Evolutionary conservation across 2,888 invertebrate genomes (phyloP), one percentile per base, ranked within the genome.

Genomic region (Nomada ruficornis): DNA sequence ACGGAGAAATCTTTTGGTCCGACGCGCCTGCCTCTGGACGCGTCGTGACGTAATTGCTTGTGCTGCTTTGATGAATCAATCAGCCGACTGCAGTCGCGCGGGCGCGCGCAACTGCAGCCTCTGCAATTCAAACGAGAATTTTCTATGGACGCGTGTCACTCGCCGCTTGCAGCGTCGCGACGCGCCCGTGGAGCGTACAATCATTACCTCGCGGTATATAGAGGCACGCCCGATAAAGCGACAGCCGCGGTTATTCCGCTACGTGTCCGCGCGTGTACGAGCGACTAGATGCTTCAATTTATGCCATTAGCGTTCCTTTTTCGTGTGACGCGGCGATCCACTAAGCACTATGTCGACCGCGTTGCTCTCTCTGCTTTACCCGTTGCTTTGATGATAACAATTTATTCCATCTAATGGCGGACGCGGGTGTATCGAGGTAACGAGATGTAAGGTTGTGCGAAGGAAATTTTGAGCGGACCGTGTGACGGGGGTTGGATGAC

Each of bases 121-220:
- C 88, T 84, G 88, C 82, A 84, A 88, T 88, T 88, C 86, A 88
- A 88, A 88, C 83, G 85, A 85, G 88, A 86, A 77, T 84, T 87
- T 87, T 87, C 84, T 77, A 72, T 60, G 73, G 74, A 75, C 72
- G 82, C 80, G 80, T 81, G 77, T 80, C 77, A 73, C 78, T 23
- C 44, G 70, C 60, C 44, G 44, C 69, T 29, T 5, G 26, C n/a
- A 7, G 1, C 23, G 52, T 11, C 44, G 47, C n/a, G 18, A 23
- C 20, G 54, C 62, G 77, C 44, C 59, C 55, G 57, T 13, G 10
- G 59, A 71, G 69, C 55, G 59, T 36, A 36, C 62, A 73, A 86
- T 84, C 86, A 80, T 86, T 86, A 86, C 84, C 86, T 72, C 74
- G 78, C 80, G 62, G 54, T 70, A 65, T 64, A 68, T 50, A 55